phyloP scores from a whole-genome alignment of 2,113 vertebrate genomes.

The Thermophis baileyi region DNA sequence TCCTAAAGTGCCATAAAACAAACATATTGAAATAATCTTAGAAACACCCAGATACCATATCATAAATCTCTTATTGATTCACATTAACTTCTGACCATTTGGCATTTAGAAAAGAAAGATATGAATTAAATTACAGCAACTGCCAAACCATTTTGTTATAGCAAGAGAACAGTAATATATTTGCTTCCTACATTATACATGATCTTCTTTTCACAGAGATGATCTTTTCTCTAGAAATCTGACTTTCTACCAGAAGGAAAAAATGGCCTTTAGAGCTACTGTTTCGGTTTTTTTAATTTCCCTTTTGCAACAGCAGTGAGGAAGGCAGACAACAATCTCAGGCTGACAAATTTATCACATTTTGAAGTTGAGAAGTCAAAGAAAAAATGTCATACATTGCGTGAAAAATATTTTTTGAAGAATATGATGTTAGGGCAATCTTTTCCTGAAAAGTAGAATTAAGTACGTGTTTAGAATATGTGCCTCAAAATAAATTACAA shows the following conservation, averaged over 20 bases:
- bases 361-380: not conserved
- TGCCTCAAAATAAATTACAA: not conserved
- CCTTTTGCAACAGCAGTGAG: not conserved
- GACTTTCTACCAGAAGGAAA: not conserved
- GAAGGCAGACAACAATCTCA: not conserved
- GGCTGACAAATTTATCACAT: not conserved
- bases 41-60: not conserved
- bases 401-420: not conserved
- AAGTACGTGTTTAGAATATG: not conserved
- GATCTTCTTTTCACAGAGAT: conserved; percentile 13
- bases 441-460: not conserved
- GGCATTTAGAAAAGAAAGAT: not conserved
- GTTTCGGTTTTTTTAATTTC: not conserved
- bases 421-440: not conserved
- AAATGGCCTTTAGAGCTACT: not conserved
- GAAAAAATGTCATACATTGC: not conserved
- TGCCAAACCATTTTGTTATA: conserved; percentile 18
- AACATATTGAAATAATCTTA: not conserved
- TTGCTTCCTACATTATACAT: not conserved
- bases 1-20: not conserved
- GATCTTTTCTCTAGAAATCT: conserved; percentile 24
- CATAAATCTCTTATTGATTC: not conserved
- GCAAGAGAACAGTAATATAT: conserved; percentile 26
- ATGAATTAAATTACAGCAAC: conserved; percentile 21
- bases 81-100: conserved; percentile 18